Conservation (phyloP, 1,140 invertebrate genomes). For the Drosophila ercepeae region DNA sequence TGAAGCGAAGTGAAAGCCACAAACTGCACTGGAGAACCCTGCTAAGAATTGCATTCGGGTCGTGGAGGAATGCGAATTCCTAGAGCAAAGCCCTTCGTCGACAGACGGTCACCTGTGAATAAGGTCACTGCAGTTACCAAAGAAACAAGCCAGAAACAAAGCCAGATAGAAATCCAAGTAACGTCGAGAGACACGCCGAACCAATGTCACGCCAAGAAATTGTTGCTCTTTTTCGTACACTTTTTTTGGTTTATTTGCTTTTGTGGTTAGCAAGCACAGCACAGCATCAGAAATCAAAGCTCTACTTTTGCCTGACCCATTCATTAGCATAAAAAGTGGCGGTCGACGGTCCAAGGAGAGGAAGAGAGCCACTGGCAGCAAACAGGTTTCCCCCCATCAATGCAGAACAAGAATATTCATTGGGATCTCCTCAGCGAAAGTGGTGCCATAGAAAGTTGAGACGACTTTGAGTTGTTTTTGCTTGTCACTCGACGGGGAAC, state of each 20-base stretch:
- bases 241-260: constrained; percentile 52
- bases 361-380: not conserved
- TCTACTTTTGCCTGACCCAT: constrained; percentile 50
- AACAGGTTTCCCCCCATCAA: constrained; percentile 44
- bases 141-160: constrained; percentile 36
- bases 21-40: constrained; percentile 20
- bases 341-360: not conserved
- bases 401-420: constrained; percentile 76
- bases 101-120: constrained; percentile 56
- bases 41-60: constrained; percentile 19
- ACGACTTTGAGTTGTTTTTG: constrained; percentile 29
- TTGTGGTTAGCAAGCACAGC: constrained; percentile 70
- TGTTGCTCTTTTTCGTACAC: constrained; percentile 19
- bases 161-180: constrained; percentile 12
- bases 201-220: constrained; percentile 52
- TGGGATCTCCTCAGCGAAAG: constrained; percentile 64
- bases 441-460: constrained; percentile 77
- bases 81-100: constrained; percentile 17
- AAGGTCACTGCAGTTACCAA: constrained; percentile 56
- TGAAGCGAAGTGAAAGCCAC: constrained; percentile 43
- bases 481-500: constrained; percentile 34
- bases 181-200: constrained; percentile 13
- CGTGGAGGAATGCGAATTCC: constrained; percentile 19
- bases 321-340: constrained; percentile 43
- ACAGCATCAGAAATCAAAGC: constrained; percentile 36